A percentile compares a stretch with the other conserved stretches of the same genome.
Conservation (phyloP, 1,140 invertebrate genomes). For the Calliphora vicina region DNA sequence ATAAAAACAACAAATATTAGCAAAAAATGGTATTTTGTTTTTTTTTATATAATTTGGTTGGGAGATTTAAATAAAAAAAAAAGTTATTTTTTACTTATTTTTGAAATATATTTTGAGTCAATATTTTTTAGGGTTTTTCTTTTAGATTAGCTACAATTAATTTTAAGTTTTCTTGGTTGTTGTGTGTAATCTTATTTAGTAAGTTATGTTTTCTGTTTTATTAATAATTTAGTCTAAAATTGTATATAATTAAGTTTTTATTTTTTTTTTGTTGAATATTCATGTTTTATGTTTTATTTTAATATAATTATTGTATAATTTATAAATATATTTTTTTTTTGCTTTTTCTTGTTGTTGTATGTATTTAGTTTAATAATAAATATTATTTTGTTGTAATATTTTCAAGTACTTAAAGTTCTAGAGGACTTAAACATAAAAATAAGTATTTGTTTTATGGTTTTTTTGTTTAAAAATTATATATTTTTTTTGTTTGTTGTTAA, state of each 20-base stretch:
- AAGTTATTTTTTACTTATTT: not conserved
- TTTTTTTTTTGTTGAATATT: not conserved
- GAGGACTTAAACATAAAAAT: not conserved
- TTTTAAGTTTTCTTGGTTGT: constrained; percentile 28
- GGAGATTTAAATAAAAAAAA: not conserved
- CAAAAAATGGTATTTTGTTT: not conserved
- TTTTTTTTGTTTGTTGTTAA: not conserved
- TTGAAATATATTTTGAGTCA: not conserved
- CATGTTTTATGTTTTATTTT: not conserved
- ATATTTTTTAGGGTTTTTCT: not conserved
- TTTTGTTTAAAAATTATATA: not conserved
- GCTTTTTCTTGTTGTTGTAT: not conserved
- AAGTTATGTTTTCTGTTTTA: not conserved
- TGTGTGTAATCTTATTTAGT: not conserved
- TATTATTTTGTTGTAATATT: constrained; percentile 12
- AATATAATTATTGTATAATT: constrained; percentile 20
- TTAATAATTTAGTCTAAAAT: constrained; percentile 1
- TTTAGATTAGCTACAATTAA: constrained; percentile 1
- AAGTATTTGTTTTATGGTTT: not conserved
- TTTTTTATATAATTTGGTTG: not conserved
- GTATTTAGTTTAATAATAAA: not conserved
- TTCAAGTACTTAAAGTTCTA: not conserved
- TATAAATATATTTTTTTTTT: constrained; percentile 51
- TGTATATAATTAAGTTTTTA: not conserved
- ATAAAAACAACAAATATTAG: constrained; percentile 1